A percentile compares a stretch with the other conserved stretches of the same genome.
Conservation (phyloP, 2,113 vertebrate species). For the Oryzias celebensis region DNA sequence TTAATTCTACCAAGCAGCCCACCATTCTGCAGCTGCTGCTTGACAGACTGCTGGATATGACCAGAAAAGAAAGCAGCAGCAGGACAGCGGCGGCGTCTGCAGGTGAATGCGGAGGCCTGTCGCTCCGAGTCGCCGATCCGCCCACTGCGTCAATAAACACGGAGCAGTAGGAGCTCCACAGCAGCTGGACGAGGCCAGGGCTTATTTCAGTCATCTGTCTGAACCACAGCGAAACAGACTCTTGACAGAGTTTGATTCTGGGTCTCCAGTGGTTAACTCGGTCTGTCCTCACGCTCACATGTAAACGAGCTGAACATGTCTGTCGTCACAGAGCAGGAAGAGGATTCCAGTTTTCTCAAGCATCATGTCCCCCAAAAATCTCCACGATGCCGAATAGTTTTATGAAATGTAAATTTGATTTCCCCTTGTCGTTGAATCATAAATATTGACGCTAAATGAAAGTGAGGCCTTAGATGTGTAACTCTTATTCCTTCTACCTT, state of each 20-base stretch:
- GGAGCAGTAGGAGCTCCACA: not conserved
- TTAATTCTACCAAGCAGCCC: constrained; percentile 75
- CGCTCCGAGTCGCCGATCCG: not conserved
- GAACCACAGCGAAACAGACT: not conserved
- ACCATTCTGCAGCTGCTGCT: constrained; percentile 71
- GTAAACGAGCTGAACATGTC: no score
- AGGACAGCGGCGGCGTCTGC: constrained; percentile 19
- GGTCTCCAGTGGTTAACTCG: not conserved
- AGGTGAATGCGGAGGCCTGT: not conserved
- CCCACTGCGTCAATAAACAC: not conserved
- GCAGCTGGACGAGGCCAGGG: constrained; percentile 13
- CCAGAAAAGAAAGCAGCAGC: constrained; percentile 30
- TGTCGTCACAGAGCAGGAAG: no score
- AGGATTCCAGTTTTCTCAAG: no score
- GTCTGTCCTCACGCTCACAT: no score
- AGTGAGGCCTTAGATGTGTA: no score
- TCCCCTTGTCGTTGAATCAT: no score
- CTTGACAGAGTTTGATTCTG: no score
- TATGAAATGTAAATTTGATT: no score
- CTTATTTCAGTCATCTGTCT: constrained; percentile 15
- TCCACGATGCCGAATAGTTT: no score
- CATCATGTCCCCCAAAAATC: no score
- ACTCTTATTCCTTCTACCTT: no score
- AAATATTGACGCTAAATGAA: no score
- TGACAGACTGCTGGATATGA: constrained; percentile 70